These are phyloP conservation scores for Mormoops blainvillei DNA, from an alignment of 2,113 vertebrate genomes.

Conservation along the genomic window DNA sequence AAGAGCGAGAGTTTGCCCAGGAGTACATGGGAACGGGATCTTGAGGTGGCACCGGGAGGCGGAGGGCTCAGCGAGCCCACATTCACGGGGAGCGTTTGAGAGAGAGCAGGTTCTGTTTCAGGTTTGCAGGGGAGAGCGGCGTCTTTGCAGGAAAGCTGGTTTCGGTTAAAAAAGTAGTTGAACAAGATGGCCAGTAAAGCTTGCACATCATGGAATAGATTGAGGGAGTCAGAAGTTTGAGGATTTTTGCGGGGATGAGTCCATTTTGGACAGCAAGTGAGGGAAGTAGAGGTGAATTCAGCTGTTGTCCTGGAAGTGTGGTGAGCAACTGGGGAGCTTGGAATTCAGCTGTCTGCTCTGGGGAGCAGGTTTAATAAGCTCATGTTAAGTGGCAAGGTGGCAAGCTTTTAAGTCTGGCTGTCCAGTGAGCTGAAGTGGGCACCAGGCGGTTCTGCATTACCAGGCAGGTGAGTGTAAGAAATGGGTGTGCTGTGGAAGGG, in stretches of 20 bases:
- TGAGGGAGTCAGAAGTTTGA: not conserved
- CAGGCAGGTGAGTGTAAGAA: too few relatives aligned
- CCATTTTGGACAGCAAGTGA: not conserved
- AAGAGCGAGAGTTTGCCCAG: not conserved
- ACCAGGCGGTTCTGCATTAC: too few relatives aligned
- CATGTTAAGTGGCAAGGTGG: not conserved
- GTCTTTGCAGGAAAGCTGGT: not conserved
- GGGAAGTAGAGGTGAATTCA: not conserved
- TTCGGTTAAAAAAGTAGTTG: not conserved
- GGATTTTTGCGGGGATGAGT: not conserved
- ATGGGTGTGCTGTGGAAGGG: too few relatives aligned
- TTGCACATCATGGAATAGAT: not conserved
- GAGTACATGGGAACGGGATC: not conserved
- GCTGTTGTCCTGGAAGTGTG: not conserved
- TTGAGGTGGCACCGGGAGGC: not conserved
- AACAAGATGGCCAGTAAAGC: not conserved
- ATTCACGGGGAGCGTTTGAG: not conserved
- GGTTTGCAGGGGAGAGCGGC: not conserved
- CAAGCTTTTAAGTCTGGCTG: not conserved
- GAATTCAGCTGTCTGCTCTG: not conserved
- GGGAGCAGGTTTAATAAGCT: not conserved
- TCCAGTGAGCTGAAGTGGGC: too few relatives aligned
- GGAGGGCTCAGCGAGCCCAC: not conserved
- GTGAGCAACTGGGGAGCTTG: not conserved
- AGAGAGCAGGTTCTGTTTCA: not conserved